phyloP scores from a whole-genome alignment of 2,113 vertebrate species.

The Paratilapia polleni region DNA sequence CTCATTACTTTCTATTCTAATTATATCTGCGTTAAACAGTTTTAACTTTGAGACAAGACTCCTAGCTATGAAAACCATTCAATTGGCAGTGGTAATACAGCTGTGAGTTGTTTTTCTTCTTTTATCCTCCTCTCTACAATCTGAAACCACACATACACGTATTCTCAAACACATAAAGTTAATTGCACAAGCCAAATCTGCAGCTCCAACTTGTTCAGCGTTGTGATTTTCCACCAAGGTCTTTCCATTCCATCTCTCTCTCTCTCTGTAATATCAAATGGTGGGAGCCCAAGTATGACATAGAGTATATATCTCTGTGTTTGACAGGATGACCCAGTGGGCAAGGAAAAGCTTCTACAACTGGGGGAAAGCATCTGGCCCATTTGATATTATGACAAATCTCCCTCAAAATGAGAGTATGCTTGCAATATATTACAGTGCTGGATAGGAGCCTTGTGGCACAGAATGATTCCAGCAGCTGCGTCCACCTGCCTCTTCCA shows the following conservation, averaged over 20 bases:
- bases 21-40: background rate
- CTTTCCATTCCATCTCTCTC: slow-evolving; percentile 1
- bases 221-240: slow-evolving; percentile 52
- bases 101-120: slow-evolving; percentile 1
- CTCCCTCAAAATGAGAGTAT: slow-evolving; percentile 69
- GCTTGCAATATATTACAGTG: slow-evolving; percentile 66
- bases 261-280: slow-evolving; percentile 37
- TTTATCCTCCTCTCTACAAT: background rate
- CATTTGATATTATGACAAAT: slow-evolving; percentile 76
- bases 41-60: background rate
- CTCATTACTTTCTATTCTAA: background rate
- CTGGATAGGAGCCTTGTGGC: slow-evolving; percentile 47
- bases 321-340: slow-evolving; percentile 75
- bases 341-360: slow-evolving; percentile 58
- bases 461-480: slow-evolving; percentile 61
- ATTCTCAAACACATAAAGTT: background rate
- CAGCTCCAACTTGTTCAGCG: slow-evolving; percentile 34
- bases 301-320: slow-evolving; percentile 57
- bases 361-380: slow-evolving; percentile 60
- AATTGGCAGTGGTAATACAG: background rate
- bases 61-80: background rate
- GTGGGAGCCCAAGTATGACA: slow-evolving; percentile 55
- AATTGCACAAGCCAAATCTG: slow-evolving; percentile 15
- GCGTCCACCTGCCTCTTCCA: slow-evolving; percentile 51
- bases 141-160: background rate